phyloP scores from a whole-genome alignment of 1,140 invertebrate genomes.

The Drosophila ambigua region DNA sequence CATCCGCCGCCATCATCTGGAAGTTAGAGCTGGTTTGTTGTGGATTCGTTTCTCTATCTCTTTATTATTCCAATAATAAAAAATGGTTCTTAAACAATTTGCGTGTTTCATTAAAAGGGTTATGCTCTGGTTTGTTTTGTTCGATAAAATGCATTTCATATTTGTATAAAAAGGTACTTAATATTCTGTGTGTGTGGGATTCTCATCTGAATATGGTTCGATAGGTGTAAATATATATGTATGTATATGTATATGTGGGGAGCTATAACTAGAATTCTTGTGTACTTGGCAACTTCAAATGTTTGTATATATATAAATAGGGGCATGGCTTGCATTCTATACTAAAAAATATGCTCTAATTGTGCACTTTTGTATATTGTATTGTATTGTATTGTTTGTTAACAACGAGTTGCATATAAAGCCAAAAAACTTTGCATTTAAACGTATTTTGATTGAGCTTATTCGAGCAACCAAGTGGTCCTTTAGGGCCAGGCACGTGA shows the following conservation, averaged over 20 bases:
- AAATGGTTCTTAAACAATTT: conserved; percentile 59
- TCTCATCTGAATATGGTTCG: conserved; percentile 48
- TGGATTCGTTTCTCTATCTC: conserved; percentile 10
- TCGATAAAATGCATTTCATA: conserved; percentile 59
- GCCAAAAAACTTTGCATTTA: conserved; percentile 13
- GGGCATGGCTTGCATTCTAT: conserved; percentile 29
- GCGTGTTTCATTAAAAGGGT: conserved; percentile 43
- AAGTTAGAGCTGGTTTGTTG: conserved; percentile 10
- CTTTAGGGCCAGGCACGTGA: conserved; percentile 50
- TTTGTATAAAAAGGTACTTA: conserved; percentile 81
- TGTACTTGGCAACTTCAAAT: conserved; percentile 35
- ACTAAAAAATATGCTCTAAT: conserved; percentile 28
- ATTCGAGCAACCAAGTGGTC: conserved; percentile 65
- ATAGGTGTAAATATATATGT: conserved; percentile 57
- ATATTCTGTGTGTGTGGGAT: conserved; percentile 55
- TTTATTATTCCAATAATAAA: conserved; percentile 68
- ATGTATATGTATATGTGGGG: conserved; percentile 22
- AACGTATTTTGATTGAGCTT: conserved; percentile 62
- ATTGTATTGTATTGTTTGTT: conserved; percentile 1
- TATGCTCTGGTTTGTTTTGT: conserved; percentile 19
- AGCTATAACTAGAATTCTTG: conserved; percentile 30
- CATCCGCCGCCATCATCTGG: conserved; percentile 31
- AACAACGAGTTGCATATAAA: conserved; percentile 29
- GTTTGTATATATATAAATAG: conserved; percentile 24
- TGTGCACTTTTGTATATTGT: conserved; percentile 27